Percentiles rank a stretch among this genome's conserved stretches.
These are phyloP conservation scores for Eumeta japonica DNA, from an alignment of 1,140 invertebrate species.

Conservation along the genomic window DNA sequence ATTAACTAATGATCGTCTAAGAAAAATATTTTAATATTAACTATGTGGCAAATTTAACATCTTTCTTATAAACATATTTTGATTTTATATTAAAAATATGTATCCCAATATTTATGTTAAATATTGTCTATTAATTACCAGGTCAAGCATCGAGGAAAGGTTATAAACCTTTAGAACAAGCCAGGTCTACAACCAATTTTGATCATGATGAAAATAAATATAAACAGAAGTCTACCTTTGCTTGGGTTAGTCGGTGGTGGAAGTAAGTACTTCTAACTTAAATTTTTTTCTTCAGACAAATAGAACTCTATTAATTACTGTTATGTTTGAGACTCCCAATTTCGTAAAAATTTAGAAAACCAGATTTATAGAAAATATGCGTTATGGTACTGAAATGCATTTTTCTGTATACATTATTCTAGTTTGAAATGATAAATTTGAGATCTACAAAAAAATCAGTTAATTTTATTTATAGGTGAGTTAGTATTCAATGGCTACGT, in stretches of 20 bases:
- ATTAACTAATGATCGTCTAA: too few relatives aligned
- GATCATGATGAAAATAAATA: constrained; percentile 53
- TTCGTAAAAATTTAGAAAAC: too few relatives aligned
- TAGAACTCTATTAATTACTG: not conserved
- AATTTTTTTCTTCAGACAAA: not conserved
- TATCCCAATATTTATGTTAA: too few relatives aligned
- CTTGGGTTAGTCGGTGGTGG: constrained; percentile 50
- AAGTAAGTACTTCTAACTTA: constrained; percentile 31
- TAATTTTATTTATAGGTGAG: not conserved
- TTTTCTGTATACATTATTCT: not conserved
- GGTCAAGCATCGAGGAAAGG: constrained; percentile 40
- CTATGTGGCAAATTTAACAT: too few relatives aligned
- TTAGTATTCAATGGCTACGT: too few relatives aligned
- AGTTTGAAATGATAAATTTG: not conserved
- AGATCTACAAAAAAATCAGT: not conserved
- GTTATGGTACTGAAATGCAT: too few relatives aligned
- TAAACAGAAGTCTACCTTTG: constrained; percentile 49
- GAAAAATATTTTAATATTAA: too few relatives aligned
- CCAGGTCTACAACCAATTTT: constrained; percentile 26
- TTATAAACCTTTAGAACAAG: constrained; percentile 28
- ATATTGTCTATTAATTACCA: too few relatives aligned
- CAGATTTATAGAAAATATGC: too few relatives aligned
- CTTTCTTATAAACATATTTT: too few relatives aligned
- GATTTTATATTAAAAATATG: too few relatives aligned
- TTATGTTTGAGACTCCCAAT: too few relatives aligned